phyloP scores from a whole-genome alignment of 2,888 invertebrate species.

The Norana najaformis region DNA sequence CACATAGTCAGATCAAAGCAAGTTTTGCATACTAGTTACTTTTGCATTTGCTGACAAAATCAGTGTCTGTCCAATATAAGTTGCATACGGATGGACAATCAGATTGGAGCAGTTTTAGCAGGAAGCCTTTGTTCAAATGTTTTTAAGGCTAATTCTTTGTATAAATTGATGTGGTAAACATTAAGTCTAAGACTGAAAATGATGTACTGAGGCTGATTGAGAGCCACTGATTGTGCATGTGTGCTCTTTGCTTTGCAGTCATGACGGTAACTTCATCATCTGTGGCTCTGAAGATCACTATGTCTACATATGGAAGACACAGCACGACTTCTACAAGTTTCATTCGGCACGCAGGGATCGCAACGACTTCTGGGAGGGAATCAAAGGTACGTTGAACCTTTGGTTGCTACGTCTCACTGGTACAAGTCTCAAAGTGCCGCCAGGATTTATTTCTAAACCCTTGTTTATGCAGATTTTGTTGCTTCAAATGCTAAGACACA shows the following conservation, averaged over 20 bases:
- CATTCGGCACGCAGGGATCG: constrained; percentile 87
- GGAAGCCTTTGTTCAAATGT: no score
- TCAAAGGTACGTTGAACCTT: constrained; percentile 70
- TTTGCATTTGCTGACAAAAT: no score
- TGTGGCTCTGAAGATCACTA: constrained; percentile 97
- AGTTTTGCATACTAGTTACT: constrained; percentile 69
- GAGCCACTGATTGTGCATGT: not conserved
- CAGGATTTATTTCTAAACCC: not conserved
- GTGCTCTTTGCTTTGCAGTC: constrained; percentile 68
- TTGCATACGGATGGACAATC: no score
- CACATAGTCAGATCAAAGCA: constrained; percentile 93
- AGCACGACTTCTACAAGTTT: constrained; percentile 92
- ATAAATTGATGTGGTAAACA: no score
- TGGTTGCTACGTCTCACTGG: not conserved
- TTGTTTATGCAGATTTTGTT: not conserved
- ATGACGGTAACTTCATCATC: constrained; percentile 94
- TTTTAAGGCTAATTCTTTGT: no score
- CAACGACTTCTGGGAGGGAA: constrained; percentile 96
- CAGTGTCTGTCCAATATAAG: no score
- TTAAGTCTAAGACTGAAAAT: not conserved
- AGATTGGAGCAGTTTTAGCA: no score
- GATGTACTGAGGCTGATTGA: not conserved
- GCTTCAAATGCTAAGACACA: not conserved
- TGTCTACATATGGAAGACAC: constrained; percentile 97
- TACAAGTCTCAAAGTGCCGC: not conserved